Base-by-base conservation (phyloP, 1,140 invertebrate species). In the Meloidogyne hapla region DNA sequence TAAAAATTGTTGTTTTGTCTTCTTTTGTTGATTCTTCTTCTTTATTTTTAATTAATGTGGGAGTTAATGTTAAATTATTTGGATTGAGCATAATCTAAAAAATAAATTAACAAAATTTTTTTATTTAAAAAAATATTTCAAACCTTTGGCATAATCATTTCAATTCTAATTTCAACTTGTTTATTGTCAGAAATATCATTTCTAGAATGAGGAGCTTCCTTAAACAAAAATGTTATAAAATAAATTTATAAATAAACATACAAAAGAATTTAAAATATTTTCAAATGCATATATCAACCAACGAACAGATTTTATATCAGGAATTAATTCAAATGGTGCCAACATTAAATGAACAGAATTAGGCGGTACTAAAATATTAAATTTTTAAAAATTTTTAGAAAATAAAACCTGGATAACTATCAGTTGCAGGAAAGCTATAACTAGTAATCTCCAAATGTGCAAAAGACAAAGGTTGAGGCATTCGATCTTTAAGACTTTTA, bases 391-490 rank as follows among this genome's bases (percentile, higher is more conserved):
- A 64, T 23, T 74, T 78, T 12, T 74, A 75, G 65, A 69, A 77
- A 25, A 33, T 33, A 33, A 74, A 56, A 73, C 82, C 72, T 69
- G 72, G 63, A 40, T 68, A 78, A 69, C 74, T 21, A 42, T 79
- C 56, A 65, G 73, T 65, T 69, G 77, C 81, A 28, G 76, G 48
- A 95, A 94, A 98, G 88, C 96, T 98, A 89, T 95, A 99, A 84
- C 94, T 94, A 1, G 94, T 95, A 82, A 96, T 94, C 87, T 98
- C 96, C 3, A 95, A 91, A 89, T 98, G 95, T 42, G 98, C 76
- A 13, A 80, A 68, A 25, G 79, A 65, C 23, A 76, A 10, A 38
- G 63, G 83, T n/a, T 68, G 73, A 1, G 77, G 78, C 40, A 79
- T 21, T 25, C 66, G 25, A 4, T 79, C 21, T 28, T 76, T 79